Base-by-base conservation (phyloP, 1,140 invertebrate genomes). In the Drosophila murphyi region DNA sequence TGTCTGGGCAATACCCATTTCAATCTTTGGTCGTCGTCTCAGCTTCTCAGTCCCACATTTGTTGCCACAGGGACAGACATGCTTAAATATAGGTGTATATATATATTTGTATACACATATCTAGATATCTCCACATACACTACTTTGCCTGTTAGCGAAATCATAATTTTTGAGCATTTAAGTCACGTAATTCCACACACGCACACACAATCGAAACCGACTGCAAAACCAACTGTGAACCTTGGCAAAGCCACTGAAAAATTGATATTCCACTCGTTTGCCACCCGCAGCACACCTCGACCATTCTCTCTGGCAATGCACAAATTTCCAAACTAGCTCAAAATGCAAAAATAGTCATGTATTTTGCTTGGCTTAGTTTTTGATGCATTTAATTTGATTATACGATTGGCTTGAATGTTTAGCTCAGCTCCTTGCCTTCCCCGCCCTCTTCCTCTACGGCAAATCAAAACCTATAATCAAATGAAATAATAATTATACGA, bases 81-180 rank as follows among this genome's bases (percentile, higher is more conserved):
- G 10, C 39, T 10, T 34, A 29, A 34, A 34, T 47, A 5, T 69
- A 32, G 7, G 4, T 6, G 6, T 39, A 64, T 32, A 34, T 32
- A 59, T 32, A 20, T 56, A 35, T 43, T 34, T 28, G 34, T 48
- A 6, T 8, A 5, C 47, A 39, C 50, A 7, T 29, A 7, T 12
- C 20, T 20, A 20, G 20, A 45, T 41, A 4, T 29, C 20, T 39
- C 6, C 34, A 20, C 29, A 20, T 48, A 54, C 55, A 59, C 32
- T 54, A 59, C 31, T 61, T 20, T 61, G 65, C 51, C 71, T 73
- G 56, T 48, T 74, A 35, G 65, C 72, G 57, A 74, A 74, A 70
- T 70, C 65, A 62, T 74, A 74, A 74, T 62, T 74, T 74, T 74
- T 74, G 72, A 61, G 65, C 57, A 74, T 74, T 74, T 74, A 74